Percentiles rank a stretch among this genome's conserved stretches.
phyloP scores from a whole-genome alignment of 2,888 invertebrate genomes.

The Marronus borbonicus region DNA sequence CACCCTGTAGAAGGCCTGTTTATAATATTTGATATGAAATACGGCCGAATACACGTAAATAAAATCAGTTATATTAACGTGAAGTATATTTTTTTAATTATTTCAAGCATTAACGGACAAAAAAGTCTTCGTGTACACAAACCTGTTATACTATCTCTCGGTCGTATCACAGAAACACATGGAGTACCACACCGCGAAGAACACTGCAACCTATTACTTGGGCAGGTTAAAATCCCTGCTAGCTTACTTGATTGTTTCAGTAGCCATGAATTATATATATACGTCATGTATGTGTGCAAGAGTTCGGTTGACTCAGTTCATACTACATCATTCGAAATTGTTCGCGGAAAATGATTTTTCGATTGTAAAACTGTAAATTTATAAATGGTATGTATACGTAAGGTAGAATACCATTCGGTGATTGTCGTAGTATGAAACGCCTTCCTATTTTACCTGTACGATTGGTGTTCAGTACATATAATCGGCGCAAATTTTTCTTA shows the following conservation, averaged over 20 bases:
- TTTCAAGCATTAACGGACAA: background rate
- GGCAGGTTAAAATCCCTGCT: constrained; percentile 30
- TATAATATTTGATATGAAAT: no score
- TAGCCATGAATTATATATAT: constrained; percentile 15
- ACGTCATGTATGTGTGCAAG: constrained; percentile 22
- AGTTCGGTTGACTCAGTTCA: constrained; percentile 19
- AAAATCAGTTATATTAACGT: background rate
- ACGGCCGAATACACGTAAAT: background rate
- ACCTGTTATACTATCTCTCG: constrained; percentile 28
- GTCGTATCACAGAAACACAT: constrained; percentile 20
- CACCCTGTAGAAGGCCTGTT: no score
- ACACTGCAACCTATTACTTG: constrained; percentile 35
- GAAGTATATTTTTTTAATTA: background rate
- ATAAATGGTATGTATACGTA: background rate
- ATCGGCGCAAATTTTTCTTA: no score
- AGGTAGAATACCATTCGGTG: background rate
- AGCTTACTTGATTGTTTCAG: constrained; percentile 12
- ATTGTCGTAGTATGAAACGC: background rate
- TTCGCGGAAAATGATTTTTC: background rate
- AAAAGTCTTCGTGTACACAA: constrained; percentile 21
- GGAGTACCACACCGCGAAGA: constrained; percentile 38
- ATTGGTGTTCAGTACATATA: no score
- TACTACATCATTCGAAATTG: background rate
- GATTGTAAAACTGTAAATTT: constrained; percentile 9
- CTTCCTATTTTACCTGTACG: no score